These are phyloP conservation scores for Ibidorhyncha struthersii DNA, from an alignment of 2,113 vertebrate species.

Conservation along the genomic window DNA sequence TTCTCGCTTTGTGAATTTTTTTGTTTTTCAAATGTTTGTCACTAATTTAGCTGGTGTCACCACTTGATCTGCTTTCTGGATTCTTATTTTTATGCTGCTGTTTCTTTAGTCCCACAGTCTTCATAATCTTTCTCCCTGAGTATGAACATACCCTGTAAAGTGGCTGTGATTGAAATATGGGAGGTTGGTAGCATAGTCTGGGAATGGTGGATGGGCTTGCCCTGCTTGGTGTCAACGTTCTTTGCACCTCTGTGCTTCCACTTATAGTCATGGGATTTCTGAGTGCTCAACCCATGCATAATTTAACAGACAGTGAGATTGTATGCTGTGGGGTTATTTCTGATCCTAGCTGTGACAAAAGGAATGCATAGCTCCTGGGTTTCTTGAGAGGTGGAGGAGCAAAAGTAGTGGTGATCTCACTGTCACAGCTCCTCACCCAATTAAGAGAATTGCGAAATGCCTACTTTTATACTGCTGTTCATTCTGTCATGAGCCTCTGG, in stretches of 20 bases:
- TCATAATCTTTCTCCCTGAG: neutral
- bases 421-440: neutral
- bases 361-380: neutral
- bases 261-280: neutral
- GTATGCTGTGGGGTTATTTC: neutral
- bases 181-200: neutral
- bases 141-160: neutral
- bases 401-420: neutral
- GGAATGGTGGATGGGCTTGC: neutral
- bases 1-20: neutral
- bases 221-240: neutral
- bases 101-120: neutral
- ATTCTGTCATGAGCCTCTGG: neutral
- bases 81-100: neutral
- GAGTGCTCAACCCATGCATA: neutral
- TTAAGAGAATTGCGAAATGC: neutral
- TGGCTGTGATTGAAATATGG: neutral
- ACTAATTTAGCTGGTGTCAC: neutral
- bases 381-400: neutral
- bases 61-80: neutral
- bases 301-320: neutral
- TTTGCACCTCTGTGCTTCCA: neutral
- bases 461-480: neutral
- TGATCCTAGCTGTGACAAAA: neutral
- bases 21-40: neutral